Conservation (phyloP, 35 echinoderm and acorn worm species). For the Hemicentrotus pulcherrimus region DNA sequence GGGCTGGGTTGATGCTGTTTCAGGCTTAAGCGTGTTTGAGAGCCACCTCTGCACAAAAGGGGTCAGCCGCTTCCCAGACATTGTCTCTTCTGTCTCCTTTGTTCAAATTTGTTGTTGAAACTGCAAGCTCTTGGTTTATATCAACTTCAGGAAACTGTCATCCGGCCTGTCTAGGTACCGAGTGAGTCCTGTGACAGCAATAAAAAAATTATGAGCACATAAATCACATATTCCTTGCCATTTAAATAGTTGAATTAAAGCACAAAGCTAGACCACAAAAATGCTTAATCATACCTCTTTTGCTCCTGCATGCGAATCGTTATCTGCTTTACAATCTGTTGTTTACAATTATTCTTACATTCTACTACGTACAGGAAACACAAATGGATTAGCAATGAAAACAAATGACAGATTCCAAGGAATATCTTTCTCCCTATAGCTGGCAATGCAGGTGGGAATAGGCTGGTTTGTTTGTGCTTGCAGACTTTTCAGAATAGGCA, state of each 20-base stretch:
- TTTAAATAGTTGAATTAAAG: neutral
- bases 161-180: neutral
- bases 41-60: neutral
- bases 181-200: neutral
- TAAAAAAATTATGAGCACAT: neutral
- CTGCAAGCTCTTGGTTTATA: neutral
- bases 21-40: neutral
- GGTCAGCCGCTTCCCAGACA: constrained; percentile 15
- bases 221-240: neutral
- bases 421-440: neutral
- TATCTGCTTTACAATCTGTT: neutral
- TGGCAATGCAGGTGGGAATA: neutral
- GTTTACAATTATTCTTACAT: neutral
- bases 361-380: neutral
- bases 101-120: neutral
- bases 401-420: neutral
- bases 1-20: neutral
- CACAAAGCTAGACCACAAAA: neutral
- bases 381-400: neutral
- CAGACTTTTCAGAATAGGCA: neutral
- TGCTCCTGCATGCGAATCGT: neutral
- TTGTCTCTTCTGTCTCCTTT: neutral
- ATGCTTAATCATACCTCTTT: neutral
- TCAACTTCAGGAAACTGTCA: neutral
- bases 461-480: too few relatives aligned